phyloP scores from a whole-genome alignment of 1,140 invertebrate genomes.

The Drosophila pseudoobscura region DNA sequence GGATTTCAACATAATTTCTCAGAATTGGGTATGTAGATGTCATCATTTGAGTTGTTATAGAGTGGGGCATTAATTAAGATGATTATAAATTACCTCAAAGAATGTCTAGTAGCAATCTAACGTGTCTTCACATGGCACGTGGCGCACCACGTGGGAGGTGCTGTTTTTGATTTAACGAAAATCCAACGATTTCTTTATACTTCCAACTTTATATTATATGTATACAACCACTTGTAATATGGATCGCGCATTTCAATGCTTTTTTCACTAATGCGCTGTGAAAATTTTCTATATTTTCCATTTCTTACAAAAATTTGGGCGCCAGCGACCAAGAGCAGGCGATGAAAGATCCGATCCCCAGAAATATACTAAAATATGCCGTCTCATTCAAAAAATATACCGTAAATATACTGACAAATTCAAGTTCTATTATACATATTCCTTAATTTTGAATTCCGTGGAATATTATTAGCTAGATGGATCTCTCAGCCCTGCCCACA shows the following conservation, averaged over 20 bases:
- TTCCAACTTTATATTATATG: not conserved
- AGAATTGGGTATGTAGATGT: slow-evolving; percentile 26
- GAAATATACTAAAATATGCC: too few species aligned
- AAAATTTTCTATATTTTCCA: not conserved
- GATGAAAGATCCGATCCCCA: too few species aligned
- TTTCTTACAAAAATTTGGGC: slow-evolving; percentile 2
- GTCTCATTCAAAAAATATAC: too few species aligned
- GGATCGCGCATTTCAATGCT: not conserved
- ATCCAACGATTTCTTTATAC: not conserved
- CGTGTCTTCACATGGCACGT: slow-evolving; percentile 5
- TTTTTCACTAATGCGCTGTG: not conserved
- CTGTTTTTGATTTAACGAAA: not conserved
- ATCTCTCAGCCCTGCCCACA: too few species aligned
- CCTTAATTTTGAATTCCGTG: too few species aligned
- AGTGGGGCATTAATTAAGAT: not conserved
- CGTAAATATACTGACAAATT: too few species aligned
- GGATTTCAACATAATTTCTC: not conserved
- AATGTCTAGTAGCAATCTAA: not conserved
- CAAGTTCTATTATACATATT: too few species aligned
- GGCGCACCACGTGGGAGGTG: slow-evolving; percentile 18
- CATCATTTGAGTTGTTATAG: slow-evolving; percentile 8
- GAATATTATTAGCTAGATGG: too few species aligned
- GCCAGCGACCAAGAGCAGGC: too few species aligned
- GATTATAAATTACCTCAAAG: slow-evolving; percentile 2
- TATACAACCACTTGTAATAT: too few species aligned